Evolutionary conservation across 2,888 invertebrate genomes (phyloP).

Genomic region (Sclerodermus sp.): DNA sequence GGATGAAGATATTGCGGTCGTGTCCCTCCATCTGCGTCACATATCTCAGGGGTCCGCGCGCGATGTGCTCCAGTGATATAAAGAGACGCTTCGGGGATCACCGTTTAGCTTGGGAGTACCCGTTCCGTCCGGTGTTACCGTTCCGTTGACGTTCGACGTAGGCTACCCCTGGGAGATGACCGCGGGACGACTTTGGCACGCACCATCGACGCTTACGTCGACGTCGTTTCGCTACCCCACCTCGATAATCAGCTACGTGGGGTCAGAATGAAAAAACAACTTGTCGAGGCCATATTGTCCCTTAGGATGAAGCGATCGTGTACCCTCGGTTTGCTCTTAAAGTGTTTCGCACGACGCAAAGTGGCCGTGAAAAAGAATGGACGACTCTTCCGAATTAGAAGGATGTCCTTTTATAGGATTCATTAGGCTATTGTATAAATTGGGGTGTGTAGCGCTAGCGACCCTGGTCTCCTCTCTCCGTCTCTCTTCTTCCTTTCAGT

Average conservation of each 20-base stretch:
- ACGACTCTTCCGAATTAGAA: too few species aligned
- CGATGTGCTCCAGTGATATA: conserved; percentile 27
- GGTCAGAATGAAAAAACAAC: conserved; percentile 11
- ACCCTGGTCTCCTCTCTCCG: too few species aligned
- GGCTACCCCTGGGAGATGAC: conserved; percentile 35
- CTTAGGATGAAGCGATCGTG: too few species aligned
- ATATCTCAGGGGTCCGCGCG: conserved; percentile 21
- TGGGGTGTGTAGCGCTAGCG: too few species aligned
- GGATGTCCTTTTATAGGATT: background rate
- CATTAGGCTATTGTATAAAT: too few species aligned
- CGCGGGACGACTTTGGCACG: conserved; percentile 19
- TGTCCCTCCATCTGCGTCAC: conserved; percentile 41
- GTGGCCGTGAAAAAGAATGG: background rate
- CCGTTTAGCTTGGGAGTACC: conserved; percentile 19
- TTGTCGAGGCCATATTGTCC: too few species aligned
- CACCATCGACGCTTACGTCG: conserved; percentile 26
- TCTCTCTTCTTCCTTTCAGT: too few species aligned
- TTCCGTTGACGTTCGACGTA: conserved; percentile 1
- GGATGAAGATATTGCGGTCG: conserved; percentile 43
- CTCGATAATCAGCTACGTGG: conserved; percentile 26
- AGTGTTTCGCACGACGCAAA: too few species aligned
- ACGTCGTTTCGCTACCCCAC: conserved; percentile 22
- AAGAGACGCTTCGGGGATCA: conserved; percentile 34
- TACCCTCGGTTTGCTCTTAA: too few species aligned
- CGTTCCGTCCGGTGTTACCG: too few species aligned